phyloP scores from a whole-genome alignment of 2,888 invertebrate species.

The Lithophane ornitopus region DNA sequence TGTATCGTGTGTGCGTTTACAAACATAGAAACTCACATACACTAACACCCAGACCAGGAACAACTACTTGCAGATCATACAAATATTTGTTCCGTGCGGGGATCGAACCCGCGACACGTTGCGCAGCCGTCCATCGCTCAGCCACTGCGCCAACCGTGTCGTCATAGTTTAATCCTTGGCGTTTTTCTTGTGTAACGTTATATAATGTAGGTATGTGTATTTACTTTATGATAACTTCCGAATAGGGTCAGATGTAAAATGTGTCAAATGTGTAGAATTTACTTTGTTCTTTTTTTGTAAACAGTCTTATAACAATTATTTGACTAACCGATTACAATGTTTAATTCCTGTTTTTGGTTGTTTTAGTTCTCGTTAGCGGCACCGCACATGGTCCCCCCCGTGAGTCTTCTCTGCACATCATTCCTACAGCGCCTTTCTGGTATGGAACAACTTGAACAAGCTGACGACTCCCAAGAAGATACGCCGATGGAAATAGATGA shows the following conservation, averaged over 20 bases:
- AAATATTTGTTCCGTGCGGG: too few species aligned
- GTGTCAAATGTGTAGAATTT: constrained; percentile 9
- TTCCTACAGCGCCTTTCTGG: constrained; percentile 86
- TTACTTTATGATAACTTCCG: constrained; percentile 40
- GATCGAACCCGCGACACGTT: too few species aligned
- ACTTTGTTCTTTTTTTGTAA: constrained; percentile 6
- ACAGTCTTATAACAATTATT: not conserved
- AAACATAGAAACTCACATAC: too few species aligned
- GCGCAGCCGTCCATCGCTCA: too few species aligned
- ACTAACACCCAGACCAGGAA: too few species aligned
- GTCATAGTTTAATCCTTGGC: not conserved
- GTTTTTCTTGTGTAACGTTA: constrained; percentile 5
- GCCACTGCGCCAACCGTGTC: too few species aligned
- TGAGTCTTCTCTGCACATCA: constrained; percentile 83
- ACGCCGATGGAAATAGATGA: constrained; percentile 74
- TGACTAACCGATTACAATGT: not conserved
- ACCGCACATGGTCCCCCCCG: constrained; percentile 86
- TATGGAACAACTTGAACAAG: constrained; percentile 71
- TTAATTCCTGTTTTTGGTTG: constrained; percentile 19
- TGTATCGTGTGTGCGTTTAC: too few species aligned
- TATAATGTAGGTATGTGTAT: constrained; percentile 18
- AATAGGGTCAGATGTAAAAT: constrained; percentile 23
- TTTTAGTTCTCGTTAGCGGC: constrained; percentile 85
- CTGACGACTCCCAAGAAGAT: constrained; percentile 67
- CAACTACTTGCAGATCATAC: too few species aligned